Conservation (phyloP, 2,797 vertebrate genomes). For the Chanos chanos region DNA sequence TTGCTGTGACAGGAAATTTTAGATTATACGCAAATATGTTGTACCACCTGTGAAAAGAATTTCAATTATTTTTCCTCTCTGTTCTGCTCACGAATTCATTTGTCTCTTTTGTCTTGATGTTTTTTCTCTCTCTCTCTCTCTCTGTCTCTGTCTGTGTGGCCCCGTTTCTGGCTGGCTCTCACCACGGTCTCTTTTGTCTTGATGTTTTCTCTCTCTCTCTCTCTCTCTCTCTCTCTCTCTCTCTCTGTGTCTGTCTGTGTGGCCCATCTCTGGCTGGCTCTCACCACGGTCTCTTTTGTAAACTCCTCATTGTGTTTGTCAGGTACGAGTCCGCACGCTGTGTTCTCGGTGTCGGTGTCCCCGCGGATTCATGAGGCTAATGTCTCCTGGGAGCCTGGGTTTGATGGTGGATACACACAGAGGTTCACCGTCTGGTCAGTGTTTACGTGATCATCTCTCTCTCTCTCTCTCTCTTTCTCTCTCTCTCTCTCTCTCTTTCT, state of each 20-base stretch:
- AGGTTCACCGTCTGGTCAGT: conserved; percentile 93
- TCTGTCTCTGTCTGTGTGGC: no score
- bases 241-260: neutral
- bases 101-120: neutral
- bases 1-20: no score
- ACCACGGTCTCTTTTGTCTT: no score
- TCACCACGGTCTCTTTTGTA: no score
- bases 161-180: no score
- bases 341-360: conserved; percentile 78
- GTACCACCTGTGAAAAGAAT: no score
- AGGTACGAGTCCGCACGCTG: conserved; percentile 93
- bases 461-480: neutral
- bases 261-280: no score
- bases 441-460: conserved; percentile 16
- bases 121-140: conserved; percentile 34
- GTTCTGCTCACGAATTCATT: no score
- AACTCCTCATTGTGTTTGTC: conserved; percentile 35
- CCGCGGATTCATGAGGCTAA: conserved; percentile 77
- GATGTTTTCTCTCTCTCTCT: conserved; percentile 44
- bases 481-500: neutral
- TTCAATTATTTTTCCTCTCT: no score
- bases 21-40: no score
- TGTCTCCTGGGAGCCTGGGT: conserved; percentile 90
- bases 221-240: neutral
- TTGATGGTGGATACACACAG: conserved; percentile 91